Base-by-base conservation (phyloP, 2,113 vertebrate species). In the Lophius piscatorius region DNA sequence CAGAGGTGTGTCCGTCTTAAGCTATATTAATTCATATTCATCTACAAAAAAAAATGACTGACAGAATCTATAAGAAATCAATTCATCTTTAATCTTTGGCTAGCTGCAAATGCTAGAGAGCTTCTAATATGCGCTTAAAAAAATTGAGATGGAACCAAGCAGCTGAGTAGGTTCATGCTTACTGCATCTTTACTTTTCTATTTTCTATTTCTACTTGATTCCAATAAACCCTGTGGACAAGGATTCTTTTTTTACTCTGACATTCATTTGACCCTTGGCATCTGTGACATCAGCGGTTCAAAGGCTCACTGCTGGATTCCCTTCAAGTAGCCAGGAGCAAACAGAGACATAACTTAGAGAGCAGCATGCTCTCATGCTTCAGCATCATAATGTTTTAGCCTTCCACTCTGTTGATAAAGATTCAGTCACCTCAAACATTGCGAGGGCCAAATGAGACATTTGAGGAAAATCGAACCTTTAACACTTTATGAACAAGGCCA, bases 401-500 rank as follows among this genome's bases (percentile, higher is more conserved):
- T 6, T 57, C 52, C 42, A 31, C 33, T 38, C 20, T 36, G 24
- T 60, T 36, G 42, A 50, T 16, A 70, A 13, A 22, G 42, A 16
- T 22, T 52, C 52, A 60, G 5, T 39, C 26, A 47, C n/a, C n/a
- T 42, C 34, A 64, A 10, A 18, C 24, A 40, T 23, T 18, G n/a
- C n/a, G 6, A 38, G 29, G 16, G 18, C 39, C 42, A 47, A 31
- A 57, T 34, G 14, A 56, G 40, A 44, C 23, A 40, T 56, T 57
- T 45, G 0, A 26, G 22, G 8, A 34, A 63, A 58, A n/a, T 6
- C 36, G 4, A 39, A n/a, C 23, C 21, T 21, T 38, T 5, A 23
- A 57, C n/a, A 67, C 65, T 71, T 63, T 34, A 62, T 55, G 67
- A 76, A 62, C 85, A 81, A 82, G 60, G 83, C 60, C 75, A 51